Evolutionary conservation across 2,888 invertebrate species (phyloP).

Genomic region (Tridacna crocea): DNA sequence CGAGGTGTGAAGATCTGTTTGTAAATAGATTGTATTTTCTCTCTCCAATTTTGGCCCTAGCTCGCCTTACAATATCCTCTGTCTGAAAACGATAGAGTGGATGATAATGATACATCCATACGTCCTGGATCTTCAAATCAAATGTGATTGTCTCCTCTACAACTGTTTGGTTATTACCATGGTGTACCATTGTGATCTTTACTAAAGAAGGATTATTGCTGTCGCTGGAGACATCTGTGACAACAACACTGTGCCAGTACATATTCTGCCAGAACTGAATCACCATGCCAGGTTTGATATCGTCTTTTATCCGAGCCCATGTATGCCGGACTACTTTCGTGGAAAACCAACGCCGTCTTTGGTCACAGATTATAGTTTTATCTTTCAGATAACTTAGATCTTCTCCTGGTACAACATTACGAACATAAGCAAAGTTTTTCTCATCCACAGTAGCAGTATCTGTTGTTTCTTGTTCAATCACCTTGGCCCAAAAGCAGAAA

Average conservation of each 20-base stretch:
- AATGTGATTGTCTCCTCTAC: conserved; percentile 35
- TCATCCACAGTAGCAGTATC: too few relatives aligned
- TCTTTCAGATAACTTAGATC: too few relatives aligned
- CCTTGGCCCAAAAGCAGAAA: too few relatives aligned
- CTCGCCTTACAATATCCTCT: conserved; percentile 26
- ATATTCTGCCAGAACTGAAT: conserved; percentile 19
- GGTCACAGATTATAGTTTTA: too few relatives aligned
- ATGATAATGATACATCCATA: conserved; percentile 40
- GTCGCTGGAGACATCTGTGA: conserved; percentile 29
- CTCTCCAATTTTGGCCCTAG: conserved; percentile 31
- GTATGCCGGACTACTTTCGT: too few relatives aligned
- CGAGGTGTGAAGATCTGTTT: conserved; percentile 33
- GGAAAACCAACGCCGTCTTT: too few relatives aligned
- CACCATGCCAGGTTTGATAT: conserved; percentile 32
- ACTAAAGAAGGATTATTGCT: conserved; percentile 11
- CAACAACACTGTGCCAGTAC: conserved; percentile 32
- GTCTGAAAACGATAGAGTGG: conserved; percentile 22
- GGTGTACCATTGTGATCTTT: conserved; percentile 28
- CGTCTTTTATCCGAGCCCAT: conserved; percentile 35
- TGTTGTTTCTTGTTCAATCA: too few relatives aligned
- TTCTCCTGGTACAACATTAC: too few relatives aligned
- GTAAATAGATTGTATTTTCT: conserved; percentile 20
- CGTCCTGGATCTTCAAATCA: conserved; percentile 36
- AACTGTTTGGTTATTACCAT: conserved; percentile 18
- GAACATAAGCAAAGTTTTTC: too few relatives aligned